Evolutionary conservation across 1,140 invertebrate species (phyloP).

Genomic region (Protaetia brevitarsis): DNA sequence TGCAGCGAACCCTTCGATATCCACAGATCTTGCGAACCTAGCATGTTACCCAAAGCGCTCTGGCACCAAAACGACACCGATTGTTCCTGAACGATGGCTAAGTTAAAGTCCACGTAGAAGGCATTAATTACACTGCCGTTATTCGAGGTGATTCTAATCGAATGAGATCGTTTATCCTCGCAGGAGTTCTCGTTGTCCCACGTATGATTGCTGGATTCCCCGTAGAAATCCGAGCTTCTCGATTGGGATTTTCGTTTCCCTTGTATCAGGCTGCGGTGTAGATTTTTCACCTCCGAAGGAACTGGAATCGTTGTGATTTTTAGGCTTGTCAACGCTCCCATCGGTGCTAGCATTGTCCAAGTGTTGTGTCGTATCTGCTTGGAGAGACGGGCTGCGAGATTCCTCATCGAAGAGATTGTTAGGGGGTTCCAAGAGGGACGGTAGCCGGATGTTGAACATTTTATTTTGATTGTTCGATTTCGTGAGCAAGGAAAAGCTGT

Average conservation of each 20-base stretch:
- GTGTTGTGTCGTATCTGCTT: not conserved
- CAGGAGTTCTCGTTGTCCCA: not conserved
- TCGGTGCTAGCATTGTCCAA: no score
- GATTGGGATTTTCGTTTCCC: not conserved
- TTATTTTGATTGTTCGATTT: not conserved
- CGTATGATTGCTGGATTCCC: not conserved
- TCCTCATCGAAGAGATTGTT: not conserved
- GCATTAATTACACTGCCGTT: conserved; percentile 38
- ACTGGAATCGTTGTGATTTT: not conserved
- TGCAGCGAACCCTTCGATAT: conserved; percentile 37
- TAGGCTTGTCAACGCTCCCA: not conserved
- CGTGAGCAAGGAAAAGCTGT: no score
- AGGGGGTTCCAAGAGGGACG: not conserved
- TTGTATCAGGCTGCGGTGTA: conserved; percentile 1
- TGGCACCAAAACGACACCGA: conserved; percentile 45
- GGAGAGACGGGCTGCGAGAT: not conserved
- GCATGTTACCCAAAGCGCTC: conserved; percentile 40
- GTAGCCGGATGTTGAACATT: not conserved
- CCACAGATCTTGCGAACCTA: conserved; percentile 45
- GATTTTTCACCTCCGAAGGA: not conserved
- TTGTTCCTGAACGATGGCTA: conserved; percentile 41
- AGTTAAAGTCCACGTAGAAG: conserved; percentile 39
- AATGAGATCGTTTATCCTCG: conserved; percentile 28
- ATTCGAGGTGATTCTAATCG: conserved; percentile 34
- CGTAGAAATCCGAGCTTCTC: not conserved